Conservation (phyloP, 2,888 invertebrate species). For the Synanthedon formicaeformis region DNA sequence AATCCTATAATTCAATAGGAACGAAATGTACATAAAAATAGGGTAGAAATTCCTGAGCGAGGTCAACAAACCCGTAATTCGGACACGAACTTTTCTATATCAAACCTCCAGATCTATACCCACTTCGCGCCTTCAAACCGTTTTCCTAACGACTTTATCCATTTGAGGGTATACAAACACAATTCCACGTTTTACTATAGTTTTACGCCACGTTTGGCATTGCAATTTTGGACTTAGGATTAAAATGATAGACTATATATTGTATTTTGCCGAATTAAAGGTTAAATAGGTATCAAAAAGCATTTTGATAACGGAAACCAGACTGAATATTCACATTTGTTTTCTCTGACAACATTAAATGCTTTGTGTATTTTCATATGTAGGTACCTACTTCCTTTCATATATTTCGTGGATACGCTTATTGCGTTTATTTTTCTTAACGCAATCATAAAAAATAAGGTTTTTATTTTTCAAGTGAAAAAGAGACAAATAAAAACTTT, state of each 20-base stretch:
- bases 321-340: no score
- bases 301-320: no score
- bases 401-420: no score
- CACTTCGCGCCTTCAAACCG: conserved; percentile 24
- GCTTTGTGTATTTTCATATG: no score
- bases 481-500: no score
- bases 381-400: no score
- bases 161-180: conserved; percentile 20
- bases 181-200: conserved; percentile 10
- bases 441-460: no score
- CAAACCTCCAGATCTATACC: conserved; percentile 41
- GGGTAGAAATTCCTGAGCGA: conserved; percentile 23
- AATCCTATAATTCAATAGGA: conserved; percentile 21
- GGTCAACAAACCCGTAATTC: conserved; percentile 57
- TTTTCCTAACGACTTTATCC: conserved; percentile 30
- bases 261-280: conserved; percentile 37
- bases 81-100: conserved; percentile 47
- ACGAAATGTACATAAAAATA: conserved; percentile 37
- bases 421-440: no score
- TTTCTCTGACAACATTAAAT: no score
- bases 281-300: conserved; percentile 27
- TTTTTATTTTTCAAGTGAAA: no score
- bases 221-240: background rate
- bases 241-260: background rate
- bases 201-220: background rate